Evolutionary conservation across 2,888 invertebrate genomes (phyloP).

Genomic region (Pedicia rivosa): DNA sequence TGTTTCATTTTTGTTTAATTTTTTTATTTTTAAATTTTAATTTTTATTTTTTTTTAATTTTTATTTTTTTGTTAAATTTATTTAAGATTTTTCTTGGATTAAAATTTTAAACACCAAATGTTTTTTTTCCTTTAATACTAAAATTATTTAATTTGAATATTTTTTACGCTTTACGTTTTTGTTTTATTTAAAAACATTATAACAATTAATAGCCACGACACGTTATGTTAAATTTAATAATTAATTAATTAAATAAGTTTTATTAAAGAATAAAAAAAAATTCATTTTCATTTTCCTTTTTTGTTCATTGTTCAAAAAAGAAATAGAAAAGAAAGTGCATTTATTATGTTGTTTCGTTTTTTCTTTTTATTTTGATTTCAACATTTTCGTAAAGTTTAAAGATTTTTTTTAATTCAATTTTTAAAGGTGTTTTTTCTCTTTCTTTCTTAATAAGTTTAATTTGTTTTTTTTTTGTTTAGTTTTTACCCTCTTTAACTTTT

Average conservation of each 20-base stretch:
- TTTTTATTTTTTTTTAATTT: constrained; percentile 6
- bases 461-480: constrained; percentile 8
- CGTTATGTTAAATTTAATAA: too few species aligned
- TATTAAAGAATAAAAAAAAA: not conserved
- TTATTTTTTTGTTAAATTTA: too few species aligned
- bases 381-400: not conserved
- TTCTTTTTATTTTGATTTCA: constrained; percentile 6
- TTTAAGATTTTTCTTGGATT: constrained; percentile 3
- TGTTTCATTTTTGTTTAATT: not conserved
- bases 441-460: not conserved
- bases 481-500: too few species aligned
- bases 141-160: not conserved
- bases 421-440: constrained; percentile 7
- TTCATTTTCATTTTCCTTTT: not conserved
- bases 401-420: constrained; percentile 8
- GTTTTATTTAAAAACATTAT: too few species aligned
- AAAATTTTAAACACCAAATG: constrained; percentile 13
- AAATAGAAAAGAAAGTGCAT: not conserved
- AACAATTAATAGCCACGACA: too few species aligned
- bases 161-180: too few species aligned
- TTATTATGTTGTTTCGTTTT: constrained; percentile 4
- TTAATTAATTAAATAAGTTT: too few species aligned
- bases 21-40: too few species aligned
- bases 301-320: not conserved
- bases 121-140: constrained; percentile 6